Base-by-base conservation (phyloP, 2,797 vertebrate genomes). In the Melanotaenia maccullochi region DNA sequence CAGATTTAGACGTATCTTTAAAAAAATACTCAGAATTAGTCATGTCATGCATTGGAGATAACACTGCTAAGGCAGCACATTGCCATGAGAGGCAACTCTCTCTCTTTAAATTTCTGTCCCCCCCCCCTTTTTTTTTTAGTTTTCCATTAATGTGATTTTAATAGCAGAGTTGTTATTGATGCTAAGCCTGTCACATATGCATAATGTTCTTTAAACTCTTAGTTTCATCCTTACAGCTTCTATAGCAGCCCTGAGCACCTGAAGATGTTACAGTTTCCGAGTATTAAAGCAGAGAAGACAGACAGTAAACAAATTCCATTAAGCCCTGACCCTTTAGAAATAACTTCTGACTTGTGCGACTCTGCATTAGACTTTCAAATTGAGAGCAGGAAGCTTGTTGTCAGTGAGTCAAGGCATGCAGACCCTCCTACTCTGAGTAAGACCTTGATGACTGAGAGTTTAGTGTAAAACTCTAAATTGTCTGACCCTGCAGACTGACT, bases 401-500 rank as follows among this genome's bases (percentile, higher is more conserved):
- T 59, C 16, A 44, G 13, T 8, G 60, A 76, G 52, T 30, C 18
- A 9, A 63, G 55, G 33, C 28, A 9, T 2, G 0, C 47, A 69
- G 78, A 73, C 57, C 60, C 61, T 51, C 55, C 20, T 7, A 12
- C 9, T 64, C 28, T 68, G 59, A 67, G 24, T 28, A 11, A 33
- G 40, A 81, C 75, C 79, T 73, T 32, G 40, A 35, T 51, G 32
- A 40, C 66, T 54, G 52, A 8, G 36, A 58, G 16, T 54, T 54
- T 72, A 63, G 57, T 59, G 8, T 67, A 70, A 64, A 67, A 22
- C 28, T 65, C 40, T 38, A 64, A 59, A 62, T 68, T 11, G 54
- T 69, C 61, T 14, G 63, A 72, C 65, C 77, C 55, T 52, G 55
- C 49, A 52, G 74, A 61, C 59, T 79, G 78, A 74, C 32, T 20